Base-by-base conservation (phyloP, 2,797 vertebrate species). In the Sternotherus odoratus region DNA sequence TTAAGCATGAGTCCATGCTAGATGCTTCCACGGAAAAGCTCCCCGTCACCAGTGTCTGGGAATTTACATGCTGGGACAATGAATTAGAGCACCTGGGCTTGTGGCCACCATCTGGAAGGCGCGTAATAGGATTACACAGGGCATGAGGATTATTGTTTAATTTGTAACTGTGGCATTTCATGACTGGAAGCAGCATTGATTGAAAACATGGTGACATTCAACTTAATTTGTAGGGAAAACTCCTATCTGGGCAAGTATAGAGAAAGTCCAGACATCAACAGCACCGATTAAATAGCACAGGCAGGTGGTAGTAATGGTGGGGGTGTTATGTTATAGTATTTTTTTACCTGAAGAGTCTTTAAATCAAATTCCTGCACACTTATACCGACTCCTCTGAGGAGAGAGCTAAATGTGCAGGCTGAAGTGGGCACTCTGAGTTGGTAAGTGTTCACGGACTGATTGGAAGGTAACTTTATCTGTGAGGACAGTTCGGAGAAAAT, bases 401-500 rank as follows among this genome's bases (percentile, higher is more conserved):
- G 77, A 96, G 86, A 94, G 79, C 48, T 69, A 28, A 89, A 83
- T 60, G 63, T 77, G n/a, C 86, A 81, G 92, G 91, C 91, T 90
- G 90, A 95, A 96, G 89, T 80, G 80, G 85, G 77, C 91, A 91
- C 84, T 43, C 10, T 5, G n/a, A 96, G 85, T 87, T 93, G 86
- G 88, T 94, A 96, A 97, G 56, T 85, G 57, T 89, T 97, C 95
- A 90, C 19, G 19, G 91, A 86, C 93, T 95, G 95, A 97, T 95
- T 97, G 95, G 96, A 94, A 92, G 91, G 87, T 86, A 94, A 94
- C 91, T 95, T 94, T 92, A 92, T 95, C 94, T 94, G 72, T 91
- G 95, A 93, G 89, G 91, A 96, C 87, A 83, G 83, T 95, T 96
- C 91, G 88, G 92, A 96, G 96, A 96, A 94, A 96, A 90, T 90